A percentile compares a stretch with the other conserved stretches of the same genome.
These are phyloP conservation scores for Tinea semifulvella DNA, from an alignment of 2,888 invertebrate genomes.

Conservation along the genomic window DNA sequence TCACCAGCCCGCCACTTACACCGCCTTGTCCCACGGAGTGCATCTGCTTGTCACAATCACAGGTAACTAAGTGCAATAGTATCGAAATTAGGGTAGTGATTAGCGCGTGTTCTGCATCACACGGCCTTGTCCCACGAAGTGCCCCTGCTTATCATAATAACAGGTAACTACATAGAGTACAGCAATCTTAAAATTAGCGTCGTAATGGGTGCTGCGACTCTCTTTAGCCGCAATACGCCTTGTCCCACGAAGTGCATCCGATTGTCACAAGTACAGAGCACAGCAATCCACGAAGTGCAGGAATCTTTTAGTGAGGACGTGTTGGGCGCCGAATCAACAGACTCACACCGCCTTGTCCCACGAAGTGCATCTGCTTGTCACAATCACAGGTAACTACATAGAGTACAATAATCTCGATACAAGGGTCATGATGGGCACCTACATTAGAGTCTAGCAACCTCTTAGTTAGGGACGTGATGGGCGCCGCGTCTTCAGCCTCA, in stretches of 20 bases:
- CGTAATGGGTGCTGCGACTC: not conserved
- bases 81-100: too few species aligned
- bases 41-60: slow-evolving; percentile 86
- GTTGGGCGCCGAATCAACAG: slow-evolving; percentile 29
- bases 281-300: too few species aligned
- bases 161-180: not conserved
- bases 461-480: slow-evolving; percentile 36
- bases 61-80: too few species aligned
- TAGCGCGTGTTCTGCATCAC: not conserved
- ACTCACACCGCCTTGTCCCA: slow-evolving; percentile 74
- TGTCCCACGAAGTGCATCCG: not conserved
- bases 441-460: too few species aligned
- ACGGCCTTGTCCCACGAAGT: not conserved
- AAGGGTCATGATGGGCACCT: too few species aligned
- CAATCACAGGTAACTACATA: slow-evolving; percentile 88
- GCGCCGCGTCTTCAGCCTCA: slow-evolving; percentile 24
- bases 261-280: too few species aligned
- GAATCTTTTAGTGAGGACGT: too few species aligned
- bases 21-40: slow-evolving; percentile 82
- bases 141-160: not conserved
- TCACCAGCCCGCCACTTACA: slow-evolving; percentile 45
- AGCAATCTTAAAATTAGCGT: too few species aligned
- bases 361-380: slow-evolving; percentile 86
- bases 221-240: not conserved
- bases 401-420: too few species aligned